Percentiles rank a stretch among this genome's conserved stretches.
Conservation (phyloP, 2,113 vertebrate genomes). For the Lasiurus borealis region DNA sequence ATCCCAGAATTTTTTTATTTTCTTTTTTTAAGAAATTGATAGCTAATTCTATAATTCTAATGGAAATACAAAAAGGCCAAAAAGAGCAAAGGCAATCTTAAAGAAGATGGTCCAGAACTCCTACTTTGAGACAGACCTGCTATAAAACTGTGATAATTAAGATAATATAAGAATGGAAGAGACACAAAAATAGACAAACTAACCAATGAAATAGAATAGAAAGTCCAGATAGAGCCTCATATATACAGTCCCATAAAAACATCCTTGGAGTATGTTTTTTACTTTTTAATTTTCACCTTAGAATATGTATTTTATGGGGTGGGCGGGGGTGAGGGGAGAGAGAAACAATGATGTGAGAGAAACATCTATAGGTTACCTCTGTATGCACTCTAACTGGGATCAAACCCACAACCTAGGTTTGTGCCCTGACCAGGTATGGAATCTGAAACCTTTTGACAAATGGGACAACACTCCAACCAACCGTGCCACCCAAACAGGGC, state of each 20-base stretch:
- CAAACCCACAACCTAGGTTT: too few species aligned
- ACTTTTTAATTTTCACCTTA: too few species aligned
- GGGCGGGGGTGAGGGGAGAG: too few species aligned
- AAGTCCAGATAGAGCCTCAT: neutral
- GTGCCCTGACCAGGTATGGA: too few species aligned
- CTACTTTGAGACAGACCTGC: neutral
- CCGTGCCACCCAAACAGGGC: too few species aligned
- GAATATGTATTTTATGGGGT: too few species aligned
- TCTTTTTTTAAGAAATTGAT: neutral
- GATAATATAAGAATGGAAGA: neutral
- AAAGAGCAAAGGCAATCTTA: neutral
- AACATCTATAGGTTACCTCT: too few species aligned
- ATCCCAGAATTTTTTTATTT: neutral
- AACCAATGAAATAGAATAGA: neutral
- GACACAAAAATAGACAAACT: neutral
- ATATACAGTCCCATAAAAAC: neutral
- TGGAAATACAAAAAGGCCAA: neutral
- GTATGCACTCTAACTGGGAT: too few species aligned
- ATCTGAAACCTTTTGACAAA: too few species aligned
- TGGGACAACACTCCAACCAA: too few species aligned
- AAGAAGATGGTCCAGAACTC: neutral
- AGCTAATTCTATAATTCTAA: neutral
- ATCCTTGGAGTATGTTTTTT: neutral
- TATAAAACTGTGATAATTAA: neutral
- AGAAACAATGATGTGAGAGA: too few species aligned